These are phyloP conservation scores for Spodoptera littoralis DNA, from an alignment of 2,888 invertebrate species.

Conservation along the genomic window DNA sequence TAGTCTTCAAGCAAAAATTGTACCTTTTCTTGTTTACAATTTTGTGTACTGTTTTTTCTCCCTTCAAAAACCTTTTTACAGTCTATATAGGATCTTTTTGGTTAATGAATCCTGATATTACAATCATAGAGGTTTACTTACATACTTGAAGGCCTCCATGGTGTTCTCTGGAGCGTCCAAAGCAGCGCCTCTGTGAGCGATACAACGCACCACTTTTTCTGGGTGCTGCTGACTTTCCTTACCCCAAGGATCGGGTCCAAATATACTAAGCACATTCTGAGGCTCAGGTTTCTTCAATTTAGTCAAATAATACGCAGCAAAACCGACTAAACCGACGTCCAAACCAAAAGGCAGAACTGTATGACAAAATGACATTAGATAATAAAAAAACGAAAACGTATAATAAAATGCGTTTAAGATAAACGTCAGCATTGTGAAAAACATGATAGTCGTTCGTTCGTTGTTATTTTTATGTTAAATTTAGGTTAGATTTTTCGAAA, in stretches of 20 bases:
- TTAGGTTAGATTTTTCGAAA: conserved; percentile 72
- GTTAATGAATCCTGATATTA: neutral
- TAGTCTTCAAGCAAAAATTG: too few species aligned
- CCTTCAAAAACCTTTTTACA: neutral
- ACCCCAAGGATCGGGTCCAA: conserved; percentile 86
- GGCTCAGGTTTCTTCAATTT: conserved; percentile 79
- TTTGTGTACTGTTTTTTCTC: too few species aligned
- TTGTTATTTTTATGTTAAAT: conserved; percentile 32
- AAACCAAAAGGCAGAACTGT: conserved; percentile 81
- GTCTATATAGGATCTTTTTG: neutral
- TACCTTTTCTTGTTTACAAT: neutral
- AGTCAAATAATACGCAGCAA: conserved; percentile 77
- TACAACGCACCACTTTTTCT: conserved; percentile 87
- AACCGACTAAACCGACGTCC: conserved; percentile 76
- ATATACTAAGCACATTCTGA: conserved; percentile 80
- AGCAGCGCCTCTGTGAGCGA: conserved; percentile 93
- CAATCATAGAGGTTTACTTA: conserved; percentile 71
- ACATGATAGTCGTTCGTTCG: conserved; percentile 80
- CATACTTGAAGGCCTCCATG: conserved; percentile 91
- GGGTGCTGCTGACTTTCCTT: conserved; percentile 80
- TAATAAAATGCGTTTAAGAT: conserved; percentile 69
- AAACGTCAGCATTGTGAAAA: conserved; percentile 69
- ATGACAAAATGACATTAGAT: conserved; percentile 71
- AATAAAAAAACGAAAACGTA: conserved; percentile 66
- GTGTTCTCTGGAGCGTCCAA: conserved; percentile 95